Conservation (phyloP, 2,113 vertebrate species). For the Orycteropus afer region DNA sequence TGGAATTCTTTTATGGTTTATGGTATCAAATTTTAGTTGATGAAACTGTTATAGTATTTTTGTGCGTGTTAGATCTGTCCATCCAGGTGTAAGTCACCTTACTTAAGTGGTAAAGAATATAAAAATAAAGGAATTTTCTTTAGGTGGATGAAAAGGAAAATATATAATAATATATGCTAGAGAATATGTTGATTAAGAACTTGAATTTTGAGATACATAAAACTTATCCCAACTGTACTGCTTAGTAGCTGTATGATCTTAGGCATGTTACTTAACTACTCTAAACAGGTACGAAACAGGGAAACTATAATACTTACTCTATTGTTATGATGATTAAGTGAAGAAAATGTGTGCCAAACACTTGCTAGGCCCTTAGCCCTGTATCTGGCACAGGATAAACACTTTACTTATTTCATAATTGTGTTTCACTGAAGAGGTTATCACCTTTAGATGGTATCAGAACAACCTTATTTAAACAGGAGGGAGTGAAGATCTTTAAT, state of each 20-base stretch:
- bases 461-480: background rate
- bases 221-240: background rate
- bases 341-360: background rate
- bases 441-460: background rate
- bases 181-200: background rate
- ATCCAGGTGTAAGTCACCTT: background rate
- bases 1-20: background rate
- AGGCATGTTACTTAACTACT: background rate
- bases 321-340: background rate
- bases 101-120: background rate
- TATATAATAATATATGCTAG: background rate
- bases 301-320: background rate
- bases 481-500: background rate
- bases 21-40: background rate
- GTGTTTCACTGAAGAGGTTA: background rate
- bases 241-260: background rate
- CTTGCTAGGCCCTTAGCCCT: background rate
- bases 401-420: background rate
- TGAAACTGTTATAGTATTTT: background rate
- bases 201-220: background rate
- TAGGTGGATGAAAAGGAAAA: background rate
- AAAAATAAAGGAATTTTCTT: background rate
- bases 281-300: background rate
- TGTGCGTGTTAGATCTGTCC: background rate
- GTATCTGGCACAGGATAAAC: background rate